Conservation (phyloP, 2,888 invertebrate genomes). For the Gryllus longicercus region DNA sequence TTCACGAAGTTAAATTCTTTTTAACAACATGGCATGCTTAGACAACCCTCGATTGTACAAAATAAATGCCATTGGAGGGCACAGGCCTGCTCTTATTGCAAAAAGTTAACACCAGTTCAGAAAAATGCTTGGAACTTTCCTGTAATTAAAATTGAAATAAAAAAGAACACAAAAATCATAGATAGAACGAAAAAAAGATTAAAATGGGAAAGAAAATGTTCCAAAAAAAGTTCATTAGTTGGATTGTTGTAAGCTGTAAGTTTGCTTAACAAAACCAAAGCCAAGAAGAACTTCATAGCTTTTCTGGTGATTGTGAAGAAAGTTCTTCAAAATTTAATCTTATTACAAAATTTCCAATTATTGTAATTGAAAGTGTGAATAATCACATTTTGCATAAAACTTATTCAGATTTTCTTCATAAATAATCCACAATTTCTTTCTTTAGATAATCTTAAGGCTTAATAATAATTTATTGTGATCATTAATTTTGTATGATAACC, state of each 20-base stretch:
- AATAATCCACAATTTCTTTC: background rate
- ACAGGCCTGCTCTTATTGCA: background rate
- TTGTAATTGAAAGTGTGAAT: background rate
- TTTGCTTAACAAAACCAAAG: conserved; percentile 10
- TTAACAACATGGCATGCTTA: background rate
- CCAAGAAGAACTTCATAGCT: background rate
- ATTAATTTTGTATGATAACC: background rate
- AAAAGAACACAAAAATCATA: background rate
- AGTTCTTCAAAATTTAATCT: conserved; percentile 2
- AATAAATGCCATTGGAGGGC: conserved; percentile 17
- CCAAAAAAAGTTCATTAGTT: conserved; percentile 11
- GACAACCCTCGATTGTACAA: conserved; percentile 17
- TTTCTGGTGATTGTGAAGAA: conserved; percentile 5
- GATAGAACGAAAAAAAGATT: background rate
- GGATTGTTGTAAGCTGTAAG: conserved; percentile 8
- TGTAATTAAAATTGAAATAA: conserved; percentile 9
- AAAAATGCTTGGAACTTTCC: conserved; percentile 11
- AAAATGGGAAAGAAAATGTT: background rate
- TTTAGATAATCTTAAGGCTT: background rate
- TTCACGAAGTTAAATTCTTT: background rate
- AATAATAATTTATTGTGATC: background rate
- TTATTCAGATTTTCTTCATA: background rate
- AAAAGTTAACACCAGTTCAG: background rate
- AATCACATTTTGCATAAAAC: background rate
- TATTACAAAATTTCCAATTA: background rate